A percentile compares a stretch with the other conserved stretches of the same genome.
Evolutionary conservation across 2,888 invertebrate species (phyloP).

Genomic region (Zaprionus lineosus): DNA sequence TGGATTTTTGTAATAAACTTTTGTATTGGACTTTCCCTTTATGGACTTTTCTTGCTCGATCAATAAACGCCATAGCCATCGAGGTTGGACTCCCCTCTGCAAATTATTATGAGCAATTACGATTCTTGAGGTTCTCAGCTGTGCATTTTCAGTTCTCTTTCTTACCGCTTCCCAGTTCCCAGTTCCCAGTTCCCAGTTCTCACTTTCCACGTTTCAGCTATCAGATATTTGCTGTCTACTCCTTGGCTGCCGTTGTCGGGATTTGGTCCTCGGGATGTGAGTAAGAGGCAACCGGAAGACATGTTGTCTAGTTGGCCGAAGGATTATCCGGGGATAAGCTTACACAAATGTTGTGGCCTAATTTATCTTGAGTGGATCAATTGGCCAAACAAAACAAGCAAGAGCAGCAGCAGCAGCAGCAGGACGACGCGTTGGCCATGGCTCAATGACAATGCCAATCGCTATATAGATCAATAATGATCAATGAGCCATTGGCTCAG

Average conservation of each 20-base stretch:
- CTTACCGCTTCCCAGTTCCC: not conserved
- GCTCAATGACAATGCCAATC: conserved; percentile 19
- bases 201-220: too few relatives aligned
- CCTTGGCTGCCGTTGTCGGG: too few relatives aligned
- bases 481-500: conserved; percentile 24
- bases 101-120: conserved; percentile 24
- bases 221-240: too few relatives aligned
- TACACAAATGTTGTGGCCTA: conserved; percentile 73
- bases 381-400: conserved; percentile 44
- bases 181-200: not conserved
- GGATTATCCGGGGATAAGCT: conserved; percentile 52
- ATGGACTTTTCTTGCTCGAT: conserved; percentile 29
- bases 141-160: not conserved
- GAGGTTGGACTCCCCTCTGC: conserved; percentile 12
- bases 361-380: conserved; percentile 80
- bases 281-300: conserved; percentile 44
- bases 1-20: conserved; percentile 73
- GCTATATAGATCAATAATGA: conserved; percentile 20
- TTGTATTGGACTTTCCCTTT: conserved; percentile 65
- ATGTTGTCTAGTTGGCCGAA: conserved; percentile 27
- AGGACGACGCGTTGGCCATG: not conserved
- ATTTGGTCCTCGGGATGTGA: not conserved
- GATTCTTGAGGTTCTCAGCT: too few relatives aligned
- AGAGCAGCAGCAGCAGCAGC: not conserved
- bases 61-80: conserved; percentile 35